Base-by-base conservation (phyloP, 1,140 invertebrate species). In the Orchesella cincta region DNA sequence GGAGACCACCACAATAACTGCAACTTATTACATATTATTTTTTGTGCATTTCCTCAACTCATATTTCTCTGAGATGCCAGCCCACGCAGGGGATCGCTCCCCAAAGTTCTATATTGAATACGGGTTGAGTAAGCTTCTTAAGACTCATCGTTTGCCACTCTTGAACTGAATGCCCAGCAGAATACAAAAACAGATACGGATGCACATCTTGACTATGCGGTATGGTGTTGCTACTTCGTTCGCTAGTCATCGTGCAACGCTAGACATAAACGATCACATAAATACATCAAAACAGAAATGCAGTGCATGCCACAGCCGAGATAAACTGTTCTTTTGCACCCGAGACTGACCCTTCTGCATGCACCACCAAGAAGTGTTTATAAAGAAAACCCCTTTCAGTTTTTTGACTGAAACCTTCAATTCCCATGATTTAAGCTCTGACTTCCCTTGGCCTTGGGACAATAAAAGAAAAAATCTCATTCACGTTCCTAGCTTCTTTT, bases 1-100 rank as follows among this genome's bases (percentile, higher is more conserved):
- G 14, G 52, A 57, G 52, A 18, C 52, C 12, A 57, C 52, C 14
- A 57, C 52, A n/a, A 12, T 23, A 57, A 57, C 8, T 57, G 52
- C 52, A 57, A 57, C 52, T n/a, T 57, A 57, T 57, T 57, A 57
- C 23, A 57, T n/a, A 12, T 12, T 46, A 12, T 46, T 46, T 57
- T 57, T 57, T 57, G 14, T 57, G 52, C 52, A 57, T 57, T 57
- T 57, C 52, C 52, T 57, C 52, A 57, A 57, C 14, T 57, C 52
- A 57, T 23, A 3, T 23, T 57, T 57, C 23, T 57, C 20, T 46
- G 8, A 46, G 8, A 46, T 46, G 8, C 39, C 39, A 12, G 20
- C 39, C 20, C 39, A 46, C 39, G 20, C 8, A 46, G 20, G 8
- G 39, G 8, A 12, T 46, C 20, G 39, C 8, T 8, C 20, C 39